Evolutionary conservation across 2,113 vertebrate genomes (phyloP).

Genomic region (Leuciscus idus): DNA sequence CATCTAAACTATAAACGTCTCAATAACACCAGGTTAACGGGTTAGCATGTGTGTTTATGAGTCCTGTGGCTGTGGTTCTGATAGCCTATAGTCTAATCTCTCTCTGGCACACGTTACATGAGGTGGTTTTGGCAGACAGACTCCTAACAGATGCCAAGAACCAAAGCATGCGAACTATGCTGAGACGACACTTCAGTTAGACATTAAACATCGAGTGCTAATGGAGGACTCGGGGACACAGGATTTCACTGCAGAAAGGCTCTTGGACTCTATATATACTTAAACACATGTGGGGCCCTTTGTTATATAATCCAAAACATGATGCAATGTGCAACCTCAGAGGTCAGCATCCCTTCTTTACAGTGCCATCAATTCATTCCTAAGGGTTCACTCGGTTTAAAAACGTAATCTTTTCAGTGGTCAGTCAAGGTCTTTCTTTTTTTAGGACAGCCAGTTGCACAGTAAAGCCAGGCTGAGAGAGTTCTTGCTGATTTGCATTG

Average conservation of each 20-base stretch:
- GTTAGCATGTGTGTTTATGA: background rate
- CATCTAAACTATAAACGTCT: background rate
- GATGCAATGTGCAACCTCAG: background rate
- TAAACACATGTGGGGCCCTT: background rate
- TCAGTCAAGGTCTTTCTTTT: background rate
- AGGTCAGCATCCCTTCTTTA: background rate
- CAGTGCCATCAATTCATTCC: background rate
- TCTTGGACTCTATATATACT: background rate
- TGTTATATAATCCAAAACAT: background rate
- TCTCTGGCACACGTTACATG: conserved; percentile 6
- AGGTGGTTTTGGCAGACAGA: conserved; percentile 17
- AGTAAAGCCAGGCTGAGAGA: background rate
- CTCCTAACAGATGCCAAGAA: background rate
- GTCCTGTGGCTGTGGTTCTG: background rate
- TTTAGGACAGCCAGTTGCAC: background rate
- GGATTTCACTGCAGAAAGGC: background rate
- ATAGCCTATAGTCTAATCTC: background rate
- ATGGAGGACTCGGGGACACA: background rate
- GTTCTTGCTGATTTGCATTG: background rate
- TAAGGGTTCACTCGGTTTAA: background rate
- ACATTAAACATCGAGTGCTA: conserved; percentile 45
- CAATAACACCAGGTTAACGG: background rate
- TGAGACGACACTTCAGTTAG: conserved; percentile 22
- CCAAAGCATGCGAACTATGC: conserved; percentile 20
- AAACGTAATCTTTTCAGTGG: background rate